Evolutionary conservation across 2,888 invertebrate species (phyloP).

Genomic region (Rhyacophila evoluta): DNA sequence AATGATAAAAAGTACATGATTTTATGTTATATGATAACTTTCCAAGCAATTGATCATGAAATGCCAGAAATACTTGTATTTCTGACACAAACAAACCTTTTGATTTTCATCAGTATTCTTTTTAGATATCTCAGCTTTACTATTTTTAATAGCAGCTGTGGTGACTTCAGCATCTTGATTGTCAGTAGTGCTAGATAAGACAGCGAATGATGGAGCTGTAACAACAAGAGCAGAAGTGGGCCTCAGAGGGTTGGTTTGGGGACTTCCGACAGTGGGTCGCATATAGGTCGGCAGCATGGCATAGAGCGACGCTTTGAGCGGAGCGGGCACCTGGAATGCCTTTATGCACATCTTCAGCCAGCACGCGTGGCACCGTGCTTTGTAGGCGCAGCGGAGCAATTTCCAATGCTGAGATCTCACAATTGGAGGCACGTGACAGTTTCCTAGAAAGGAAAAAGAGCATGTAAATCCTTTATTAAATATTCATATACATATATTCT

Average conservation of each 20-base stretch:
- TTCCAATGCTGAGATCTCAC: slow-evolving; percentile 80
- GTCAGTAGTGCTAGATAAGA: neutral
- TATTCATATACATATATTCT: too few species aligned
- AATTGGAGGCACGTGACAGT: slow-evolving; percentile 79
- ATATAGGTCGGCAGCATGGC: slow-evolving; percentile 78
- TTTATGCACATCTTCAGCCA: slow-evolving; percentile 88
- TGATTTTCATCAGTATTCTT: slow-evolving; percentile 48
- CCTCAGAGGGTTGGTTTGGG: slow-evolving; percentile 30
- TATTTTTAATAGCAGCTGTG: neutral
- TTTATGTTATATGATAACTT: too few species aligned
- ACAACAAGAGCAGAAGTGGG: slow-evolving; percentile 12
- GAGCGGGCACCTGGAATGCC: slow-evolving; percentile 81
- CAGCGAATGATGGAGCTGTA: neutral
- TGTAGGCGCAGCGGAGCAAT: slow-evolving; percentile 76
- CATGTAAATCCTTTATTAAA: too few species aligned
- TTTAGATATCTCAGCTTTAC: slow-evolving; percentile 30
- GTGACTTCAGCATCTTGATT: slow-evolving; percentile 30
- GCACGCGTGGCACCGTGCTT: slow-evolving; percentile 85
- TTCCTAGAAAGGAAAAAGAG: slow-evolving; percentile 68
- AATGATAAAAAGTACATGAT: too few species aligned
- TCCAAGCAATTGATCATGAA: too few species aligned
- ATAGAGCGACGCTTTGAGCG: slow-evolving; percentile 75
- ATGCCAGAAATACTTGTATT: too few species aligned
- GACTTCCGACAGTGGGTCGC: slow-evolving; percentile 60
- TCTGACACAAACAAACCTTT: slow-evolving; percentile 44